phyloP scores from a whole-genome alignment of 37 sponge, comb jelly and placozoan genomes.

The Cladorhizidae sp. region DNA sequence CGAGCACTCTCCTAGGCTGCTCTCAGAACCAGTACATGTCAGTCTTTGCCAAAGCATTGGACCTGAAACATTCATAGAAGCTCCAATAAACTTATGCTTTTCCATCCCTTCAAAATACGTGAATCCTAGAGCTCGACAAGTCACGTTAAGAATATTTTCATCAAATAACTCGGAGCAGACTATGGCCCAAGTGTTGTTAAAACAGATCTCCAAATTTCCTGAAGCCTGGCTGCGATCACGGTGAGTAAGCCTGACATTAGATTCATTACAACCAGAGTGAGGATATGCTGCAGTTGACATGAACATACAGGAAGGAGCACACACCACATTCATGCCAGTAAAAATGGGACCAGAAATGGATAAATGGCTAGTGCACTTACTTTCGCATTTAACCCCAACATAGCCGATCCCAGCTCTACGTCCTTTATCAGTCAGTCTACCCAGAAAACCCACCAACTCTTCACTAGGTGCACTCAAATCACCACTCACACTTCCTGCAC shows the following conservation, averaged over 20 bases:
- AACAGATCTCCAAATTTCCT: slow-evolving; percentile 5
- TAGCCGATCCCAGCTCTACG: background rate
- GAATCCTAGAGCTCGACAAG: background rate
- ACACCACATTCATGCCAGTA: too few species aligned
- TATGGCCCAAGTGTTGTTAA: background rate
- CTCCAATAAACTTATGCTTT: background rate
- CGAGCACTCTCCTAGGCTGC: background rate
- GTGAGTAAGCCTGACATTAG: slow-evolving; percentile 1
- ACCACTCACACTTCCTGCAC: background rate
- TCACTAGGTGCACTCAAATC: background rate
- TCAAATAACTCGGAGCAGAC: background rate
- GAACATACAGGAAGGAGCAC: background rate
- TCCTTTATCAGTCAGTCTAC: too few species aligned
- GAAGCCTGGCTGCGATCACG: background rate
- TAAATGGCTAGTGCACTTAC: background rate
- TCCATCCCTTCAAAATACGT: background rate
- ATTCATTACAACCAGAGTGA: background rate
- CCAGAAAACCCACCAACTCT: background rate
- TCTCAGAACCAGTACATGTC: background rate
- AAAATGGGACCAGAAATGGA: too few species aligned
- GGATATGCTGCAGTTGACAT: background rate
- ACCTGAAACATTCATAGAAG: background rate
- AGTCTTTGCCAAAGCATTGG: background rate
- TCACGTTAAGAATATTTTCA: background rate
- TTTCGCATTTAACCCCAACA: background rate